Evolutionary conservation across 1,140 invertebrate genomes (phyloP).

Genomic region (Trichoplusia ni): DNA sequence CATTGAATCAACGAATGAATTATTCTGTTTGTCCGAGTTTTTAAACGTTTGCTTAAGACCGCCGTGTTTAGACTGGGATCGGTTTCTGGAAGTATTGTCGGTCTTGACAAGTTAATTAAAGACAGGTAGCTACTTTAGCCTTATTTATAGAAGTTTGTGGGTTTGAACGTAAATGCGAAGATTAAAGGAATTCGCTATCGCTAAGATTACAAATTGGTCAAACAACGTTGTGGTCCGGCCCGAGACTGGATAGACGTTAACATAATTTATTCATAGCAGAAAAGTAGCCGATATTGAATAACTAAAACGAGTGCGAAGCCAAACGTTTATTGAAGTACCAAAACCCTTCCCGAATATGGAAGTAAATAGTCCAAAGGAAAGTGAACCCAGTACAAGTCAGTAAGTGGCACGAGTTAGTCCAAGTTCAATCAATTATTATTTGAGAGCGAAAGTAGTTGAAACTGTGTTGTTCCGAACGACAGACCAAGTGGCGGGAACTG

Average conservation of each 20-base stretch:
- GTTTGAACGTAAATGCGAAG: too few relatives aligned
- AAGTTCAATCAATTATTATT: slow-evolving; percentile 28
- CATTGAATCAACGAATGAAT: slow-evolving; percentile 66
- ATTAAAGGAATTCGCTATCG: too few relatives aligned
- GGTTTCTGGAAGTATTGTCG: slow-evolving; percentile 13
- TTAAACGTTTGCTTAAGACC: slow-evolving; percentile 54
- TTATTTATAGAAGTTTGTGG: not conserved
- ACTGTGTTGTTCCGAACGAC: not conserved
- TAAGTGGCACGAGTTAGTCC: slow-evolving; percentile 7
- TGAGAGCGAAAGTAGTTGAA: slow-evolving; percentile 22
- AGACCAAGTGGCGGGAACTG: not conserved
- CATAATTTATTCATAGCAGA: too few relatives aligned
- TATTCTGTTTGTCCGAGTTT: slow-evolving; percentile 75
- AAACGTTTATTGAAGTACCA: too few relatives aligned
- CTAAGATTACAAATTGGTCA: too few relatives aligned
- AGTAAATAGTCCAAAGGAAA: not conserved
- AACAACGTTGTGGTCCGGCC: too few relatives aligned
- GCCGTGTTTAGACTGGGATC: slow-evolving; percentile 45
- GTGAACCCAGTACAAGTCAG: slow-evolving; percentile 10
- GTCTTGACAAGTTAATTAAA: slow-evolving; percentile 10
- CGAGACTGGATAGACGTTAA: too few relatives aligned
- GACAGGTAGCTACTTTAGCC: not conserved
- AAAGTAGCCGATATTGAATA: too few relatives aligned
- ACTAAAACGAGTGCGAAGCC: too few relatives aligned
- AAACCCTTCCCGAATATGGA: too few relatives aligned